These are phyloP conservation scores for Belonocnema kinseyi DNA, from an alignment of 1,140 invertebrate genomes.

Conservation along the genomic window DNA sequence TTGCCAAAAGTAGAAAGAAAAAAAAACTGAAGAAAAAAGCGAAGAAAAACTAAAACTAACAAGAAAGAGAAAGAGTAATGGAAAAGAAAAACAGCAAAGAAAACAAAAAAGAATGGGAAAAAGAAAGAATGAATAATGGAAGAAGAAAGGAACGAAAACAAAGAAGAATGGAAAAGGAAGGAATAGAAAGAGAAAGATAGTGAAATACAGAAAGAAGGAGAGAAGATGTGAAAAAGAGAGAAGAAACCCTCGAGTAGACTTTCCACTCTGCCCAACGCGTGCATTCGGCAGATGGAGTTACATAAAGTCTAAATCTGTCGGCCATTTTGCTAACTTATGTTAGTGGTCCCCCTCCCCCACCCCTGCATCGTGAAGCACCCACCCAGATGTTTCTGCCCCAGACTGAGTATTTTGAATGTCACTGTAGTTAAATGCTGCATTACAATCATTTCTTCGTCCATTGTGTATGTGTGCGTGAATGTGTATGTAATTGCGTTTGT, in stretches of 20 bases:
- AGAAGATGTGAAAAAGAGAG: not conserved
- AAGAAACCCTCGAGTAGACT: constrained; percentile 10
- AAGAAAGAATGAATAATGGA: not conserved
- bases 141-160: constrained; percentile 7
- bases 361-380: constrained; percentile 47
- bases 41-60: not conserved
- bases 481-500: no score
- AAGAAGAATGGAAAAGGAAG: not conserved
- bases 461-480: not conserved
- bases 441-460: constrained; percentile 35
- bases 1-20: not conserved
- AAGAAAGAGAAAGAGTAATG: not conserved
- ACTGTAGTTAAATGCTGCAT: constrained; percentile 51
- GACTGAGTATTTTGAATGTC: constrained; percentile 64
- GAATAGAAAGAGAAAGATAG: not conserved
- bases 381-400: constrained; percentile 43
- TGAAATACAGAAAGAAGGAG: not conserved
- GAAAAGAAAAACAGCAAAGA: not conserved
- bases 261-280: constrained; percentile 47
- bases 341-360: constrained; percentile 51
- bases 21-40: not conserved
- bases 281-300: constrained; percentile 63
- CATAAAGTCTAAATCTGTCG: constrained; percentile 72
- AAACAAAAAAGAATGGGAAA: not conserved
- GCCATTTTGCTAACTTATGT: constrained; percentile 69